A percentile compares a stretch with the other conserved stretches of the same genome.
These are phyloP conservation scores for Lacanobia wlatinum DNA, from an alignment of 2,888 invertebrate species.

Conservation along the genomic window DNA sequence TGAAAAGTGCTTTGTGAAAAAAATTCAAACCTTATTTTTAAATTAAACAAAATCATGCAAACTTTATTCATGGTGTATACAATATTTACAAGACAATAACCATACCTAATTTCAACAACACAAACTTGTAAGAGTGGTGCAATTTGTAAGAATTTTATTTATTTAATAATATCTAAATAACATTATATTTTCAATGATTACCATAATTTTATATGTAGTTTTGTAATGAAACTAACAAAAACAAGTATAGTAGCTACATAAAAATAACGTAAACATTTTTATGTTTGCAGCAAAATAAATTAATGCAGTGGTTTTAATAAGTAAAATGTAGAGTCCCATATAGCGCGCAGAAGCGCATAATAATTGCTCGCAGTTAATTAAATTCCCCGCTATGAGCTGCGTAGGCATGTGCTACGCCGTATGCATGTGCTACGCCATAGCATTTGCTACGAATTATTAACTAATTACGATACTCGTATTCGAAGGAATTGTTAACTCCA, in stretches of 20 bases:
- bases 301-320: slow-evolving; percentile 25
- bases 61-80: too few relatives aligned
- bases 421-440: slow-evolving; percentile 48
- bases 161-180: too few relatives aligned
- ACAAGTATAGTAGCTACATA: background rate
- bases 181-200: background rate
- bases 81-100: too few relatives aligned
- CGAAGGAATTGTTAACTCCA: background rate
- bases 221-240: background rate
- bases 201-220: slow-evolving; percentile 9
- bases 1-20: background rate
- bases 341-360: slow-evolving; percentile 27
- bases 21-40: too few relatives aligned
- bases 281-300: slow-evolving; percentile 17
- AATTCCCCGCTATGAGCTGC: slow-evolving; percentile 38
- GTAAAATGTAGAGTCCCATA: slow-evolving; percentile 20
- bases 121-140: too few relatives aligned
- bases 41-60: too few relatives aligned
- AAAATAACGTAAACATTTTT: background rate
- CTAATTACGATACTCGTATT: background rate
- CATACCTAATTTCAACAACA: too few relatives aligned
- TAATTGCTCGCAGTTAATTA: slow-evolving; percentile 41
- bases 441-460: slow-evolving; percentile 17
- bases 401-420: slow-evolving; percentile 42
- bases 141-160: too few relatives aligned